phyloP scores from a whole-genome alignment of 2,888 invertebrate species.

The Drosophila falleni region DNA sequence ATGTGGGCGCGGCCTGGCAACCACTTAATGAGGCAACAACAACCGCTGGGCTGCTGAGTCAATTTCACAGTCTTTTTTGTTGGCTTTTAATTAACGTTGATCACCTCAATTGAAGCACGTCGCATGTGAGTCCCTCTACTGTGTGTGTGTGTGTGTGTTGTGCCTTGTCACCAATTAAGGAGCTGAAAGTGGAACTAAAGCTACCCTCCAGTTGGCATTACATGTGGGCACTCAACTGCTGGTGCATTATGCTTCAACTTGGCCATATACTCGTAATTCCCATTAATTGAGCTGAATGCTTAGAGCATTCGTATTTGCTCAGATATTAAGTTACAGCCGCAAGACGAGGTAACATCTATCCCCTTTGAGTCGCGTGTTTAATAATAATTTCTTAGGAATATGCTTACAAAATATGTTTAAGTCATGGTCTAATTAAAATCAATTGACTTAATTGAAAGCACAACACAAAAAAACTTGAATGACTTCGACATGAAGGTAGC shows the following conservation, averaged over 20 bases:
- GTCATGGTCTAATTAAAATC: constrained; percentile 82
- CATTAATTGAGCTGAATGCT: constrained; percentile 73
- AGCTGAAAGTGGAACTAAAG: constrained; percentile 41
- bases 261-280: constrained; percentile 71
- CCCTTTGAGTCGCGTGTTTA: constrained; percentile 73
- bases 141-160: constrained; percentile 6
- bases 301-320: constrained; percentile 54
- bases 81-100: constrained; percentile 84
- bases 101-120: constrained; percentile 84
- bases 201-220: constrained; percentile 70
- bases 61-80: constrained; percentile 62
- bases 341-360: constrained; percentile 55
- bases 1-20: constrained; percentile 46
- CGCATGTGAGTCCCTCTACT: constrained; percentile 56
- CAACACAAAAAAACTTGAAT: constrained; percentile 59
- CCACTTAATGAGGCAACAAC: constrained; percentile 59
- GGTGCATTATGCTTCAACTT: constrained; percentile 68
- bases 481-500: constrained; percentile 75
- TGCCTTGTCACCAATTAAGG: constrained; percentile 73
- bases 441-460: constrained; percentile 80
- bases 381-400: constrained; percentile 76
- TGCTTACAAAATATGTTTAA: constrained; percentile 66
- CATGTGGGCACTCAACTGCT: constrained; percentile 71
- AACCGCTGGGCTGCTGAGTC: constrained; percentile 29
- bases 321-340: constrained; percentile 67